Evolutionary conservation across 2,113 vertebrate genomes (phyloP), one percentile per base, ranked within the genome.

Genomic region (Pteropus alecto): DNA sequence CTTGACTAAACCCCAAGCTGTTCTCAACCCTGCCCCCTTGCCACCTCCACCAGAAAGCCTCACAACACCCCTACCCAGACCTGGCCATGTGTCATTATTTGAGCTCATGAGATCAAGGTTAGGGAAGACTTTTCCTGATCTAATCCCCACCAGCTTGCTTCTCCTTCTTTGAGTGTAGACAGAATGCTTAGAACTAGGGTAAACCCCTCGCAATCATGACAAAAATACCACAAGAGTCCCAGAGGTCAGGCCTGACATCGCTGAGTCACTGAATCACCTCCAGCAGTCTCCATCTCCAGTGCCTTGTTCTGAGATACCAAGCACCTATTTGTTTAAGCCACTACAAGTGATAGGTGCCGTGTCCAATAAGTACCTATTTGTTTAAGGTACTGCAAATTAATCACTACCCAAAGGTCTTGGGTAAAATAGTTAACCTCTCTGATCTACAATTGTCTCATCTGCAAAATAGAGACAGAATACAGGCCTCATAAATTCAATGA

Each of bases 361-460:
- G 46, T 60, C 28, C 46, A 43, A 46, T 26, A 51, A 84, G 58
- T 28, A 41, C 21, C 1, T 6, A 71, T 71, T 74, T 63, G 28
- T 67, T 51, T n/a, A 92, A 82, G 56, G 51, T 54, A 65, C 13
- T 11, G 6, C 30, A 24, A 88, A 51, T 26, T 58, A 81, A 63
- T 68, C 74, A 51, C 22, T 38, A 46, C 22, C 73, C 67, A 51
- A 74, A 87, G 6, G 28, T 67, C 60, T 38, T 70, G 7, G 43
- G 63, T 61, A 90, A 82, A 71, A 70, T 1, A n/a, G 84, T 74
- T 67, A 78, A 77, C 26, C 10, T 71, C n/a, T 95, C 81, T 85
- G 84, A 93, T 83, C 77, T 79, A 60, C 6, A 70, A 58, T 68
- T 46, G 83, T 74, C 43, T 73, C 43, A 61, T 71, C 16, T 48